Conservation (phyloP, 1,140 invertebrate genomes). For the Procambarus clarkii region DNA sequence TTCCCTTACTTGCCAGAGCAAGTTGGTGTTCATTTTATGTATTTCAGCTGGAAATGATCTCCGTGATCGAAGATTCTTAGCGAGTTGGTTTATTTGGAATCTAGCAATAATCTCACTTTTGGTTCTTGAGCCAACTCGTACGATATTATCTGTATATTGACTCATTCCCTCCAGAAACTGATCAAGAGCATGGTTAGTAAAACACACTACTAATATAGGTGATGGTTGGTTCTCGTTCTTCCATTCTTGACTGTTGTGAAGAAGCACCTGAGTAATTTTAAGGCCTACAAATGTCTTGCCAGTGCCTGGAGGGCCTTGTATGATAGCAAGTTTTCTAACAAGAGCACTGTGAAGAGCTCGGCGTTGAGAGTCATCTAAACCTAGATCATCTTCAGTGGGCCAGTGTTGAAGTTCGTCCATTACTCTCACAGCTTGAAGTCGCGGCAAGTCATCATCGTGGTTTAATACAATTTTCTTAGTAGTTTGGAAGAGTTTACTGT, state of each 20-base stretch:
- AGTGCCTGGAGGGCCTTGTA: constrained; percentile 87
- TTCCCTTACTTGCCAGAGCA: not conserved
- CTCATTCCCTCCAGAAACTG: constrained; percentile 89
- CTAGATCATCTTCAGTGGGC: constrained; percentile 33
- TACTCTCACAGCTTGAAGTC: constrained; percentile 67
- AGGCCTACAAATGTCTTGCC: constrained; percentile 87
- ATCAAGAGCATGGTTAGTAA: constrained; percentile 92
- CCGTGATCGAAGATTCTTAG: not conserved
- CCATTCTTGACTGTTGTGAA: constrained; percentile 77
- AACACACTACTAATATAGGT: constrained; percentile 88
- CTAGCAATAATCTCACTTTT: constrained; percentile 79
- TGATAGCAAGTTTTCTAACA: constrained; percentile 80
- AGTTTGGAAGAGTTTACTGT: not conserved
- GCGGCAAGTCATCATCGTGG: not conserved
- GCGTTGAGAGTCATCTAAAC: constrained; percentile 76
- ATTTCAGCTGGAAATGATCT: constrained; percentile 2
- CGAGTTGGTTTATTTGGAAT: constrained; percentile 61
- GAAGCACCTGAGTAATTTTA: constrained; percentile 80
- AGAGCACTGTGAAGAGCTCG: constrained; percentile 77
- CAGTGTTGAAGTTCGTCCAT: constrained; percentile 71
- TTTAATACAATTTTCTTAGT: not conserved
- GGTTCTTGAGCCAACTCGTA: constrained; percentile 85
- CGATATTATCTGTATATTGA: constrained; percentile 76
- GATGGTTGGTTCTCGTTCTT: constrained; percentile 1
- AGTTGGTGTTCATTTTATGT: not conserved